These are phyloP conservation scores for Hippocampus zosterae DNA, from an alignment of 2,113 vertebrate species.

Conservation along the genomic window DNA sequence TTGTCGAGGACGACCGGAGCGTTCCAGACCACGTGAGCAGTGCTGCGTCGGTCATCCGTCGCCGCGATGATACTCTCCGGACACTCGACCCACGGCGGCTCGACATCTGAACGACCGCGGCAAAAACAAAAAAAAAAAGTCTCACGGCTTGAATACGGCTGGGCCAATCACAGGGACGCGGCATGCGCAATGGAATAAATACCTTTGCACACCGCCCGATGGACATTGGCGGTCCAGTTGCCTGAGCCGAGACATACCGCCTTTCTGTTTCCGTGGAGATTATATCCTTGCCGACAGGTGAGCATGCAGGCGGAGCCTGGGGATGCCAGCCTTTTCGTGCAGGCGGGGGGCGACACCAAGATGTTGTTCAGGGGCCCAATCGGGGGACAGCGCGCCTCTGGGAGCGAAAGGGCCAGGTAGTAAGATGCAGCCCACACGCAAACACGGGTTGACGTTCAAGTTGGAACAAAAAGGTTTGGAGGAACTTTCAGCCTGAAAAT, in stretches of 20 bases:
- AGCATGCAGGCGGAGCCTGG: slow-evolving; percentile 78
- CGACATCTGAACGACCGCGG: slow-evolving; percentile 73
- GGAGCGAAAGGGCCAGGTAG: slow-evolving; percentile 12
- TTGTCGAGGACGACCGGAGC: slow-evolving; percentile 82
- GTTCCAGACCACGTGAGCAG: slow-evolving; percentile 83
- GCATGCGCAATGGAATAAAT: slow-evolving; percentile 47
- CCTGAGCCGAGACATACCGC: slow-evolving; percentile 81
- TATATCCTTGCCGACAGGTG: slow-evolving; percentile 82
- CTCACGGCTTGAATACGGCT: too few species aligned
- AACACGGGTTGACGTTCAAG: background rate
- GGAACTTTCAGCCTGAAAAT: too few species aligned
- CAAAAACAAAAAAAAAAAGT: background rate
- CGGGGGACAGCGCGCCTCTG: slow-evolving; percentile 82
- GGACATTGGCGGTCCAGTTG: slow-evolving; percentile 81
- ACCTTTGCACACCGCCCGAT: slow-evolving; percentile 86
- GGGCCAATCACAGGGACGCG: background rate
- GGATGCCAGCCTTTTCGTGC: slow-evolving; percentile 73
- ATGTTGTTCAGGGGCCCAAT: slow-evolving; percentile 74
- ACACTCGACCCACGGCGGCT: slow-evolving; percentile 82
- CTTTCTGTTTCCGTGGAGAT: slow-evolving; percentile 77
- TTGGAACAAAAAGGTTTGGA: too few species aligned
- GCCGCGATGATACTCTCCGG: slow-evolving; percentile 78
- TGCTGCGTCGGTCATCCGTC: slow-evolving; percentile 81
- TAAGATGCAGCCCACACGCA: slow-evolving; percentile 17
- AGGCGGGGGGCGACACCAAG: slow-evolving; percentile 75